phyloP scores from a whole-genome alignment of 2,888 invertebrate genomes.

The Dryomyza anilis region DNA sequence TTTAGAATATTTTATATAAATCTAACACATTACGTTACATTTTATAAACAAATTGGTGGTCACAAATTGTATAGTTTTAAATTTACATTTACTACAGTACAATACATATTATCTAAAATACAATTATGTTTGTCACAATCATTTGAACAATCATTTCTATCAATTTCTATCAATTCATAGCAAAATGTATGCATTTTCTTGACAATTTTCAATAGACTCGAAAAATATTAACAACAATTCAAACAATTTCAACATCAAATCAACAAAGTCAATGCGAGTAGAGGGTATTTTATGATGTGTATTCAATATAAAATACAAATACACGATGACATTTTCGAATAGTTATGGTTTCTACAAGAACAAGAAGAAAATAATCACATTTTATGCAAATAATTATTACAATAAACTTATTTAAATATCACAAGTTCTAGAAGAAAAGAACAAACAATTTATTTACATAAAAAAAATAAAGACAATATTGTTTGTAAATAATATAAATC shows the following conservation, averaged over 20 bases:
- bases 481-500: slow-evolving; percentile 53
- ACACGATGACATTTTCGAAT: slow-evolving; percentile 3
- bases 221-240: too few relatives aligned
- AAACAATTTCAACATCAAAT: slow-evolving; percentile 8
- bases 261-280: neutral
- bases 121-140: too few relatives aligned
- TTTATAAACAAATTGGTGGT: too few relatives aligned
- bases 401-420: slow-evolving; percentile 2
- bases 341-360: slow-evolving; percentile 22
- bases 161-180: neutral
- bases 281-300: neutral
- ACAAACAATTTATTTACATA: slow-evolving; percentile 32
- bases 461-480: slow-evolving; percentile 52
- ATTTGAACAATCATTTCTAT: too few relatives aligned
- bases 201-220: neutral
- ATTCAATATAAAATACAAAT: neutral
- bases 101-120: too few relatives aligned
- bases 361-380: slow-evolving; percentile 17
- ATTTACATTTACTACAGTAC: too few relatives aligned
- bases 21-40: too few relatives aligned
- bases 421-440: slow-evolving; percentile 16
- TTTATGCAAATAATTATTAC: slow-evolving; percentile 1
- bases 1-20: too few relatives aligned
- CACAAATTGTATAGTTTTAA: too few relatives aligned
- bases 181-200: neutral